Evolutionary conservation across 2,113 vertebrate genomes (phyloP).

Genomic region (Proteles cristata): DNA sequence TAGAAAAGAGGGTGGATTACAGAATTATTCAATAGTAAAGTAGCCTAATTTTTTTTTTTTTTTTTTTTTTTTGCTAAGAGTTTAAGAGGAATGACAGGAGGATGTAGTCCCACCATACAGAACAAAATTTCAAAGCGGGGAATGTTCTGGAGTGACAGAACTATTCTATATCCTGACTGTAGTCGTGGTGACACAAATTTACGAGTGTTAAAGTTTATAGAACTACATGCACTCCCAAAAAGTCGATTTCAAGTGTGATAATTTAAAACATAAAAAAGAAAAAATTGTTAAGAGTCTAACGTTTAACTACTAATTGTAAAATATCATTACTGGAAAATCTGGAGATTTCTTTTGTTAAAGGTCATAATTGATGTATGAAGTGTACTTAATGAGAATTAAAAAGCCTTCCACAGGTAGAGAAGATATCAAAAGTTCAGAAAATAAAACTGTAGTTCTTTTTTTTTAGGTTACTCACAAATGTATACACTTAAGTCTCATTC

Average conservation of each 20-base stretch:
- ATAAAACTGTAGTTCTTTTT: not conserved
- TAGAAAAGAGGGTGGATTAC: slow-evolving; percentile 79
- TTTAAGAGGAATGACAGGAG: not conserved
- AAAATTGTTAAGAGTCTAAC: not conserved
- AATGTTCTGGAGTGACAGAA: not conserved
- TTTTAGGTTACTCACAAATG: not conserved
- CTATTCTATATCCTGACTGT: not conserved
- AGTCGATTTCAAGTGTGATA: not conserved
- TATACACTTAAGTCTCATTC: not conserved
- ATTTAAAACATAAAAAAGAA: slow-evolving; percentile 29
- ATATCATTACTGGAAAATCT: slow-evolving; percentile 21
- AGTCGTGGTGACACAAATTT: not conserved
- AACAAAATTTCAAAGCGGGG: not conserved
- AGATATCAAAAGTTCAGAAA: not conserved
- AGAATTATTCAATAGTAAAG: slow-evolving; percentile 75
- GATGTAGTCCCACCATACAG: not conserved
- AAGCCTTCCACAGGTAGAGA: not conserved
- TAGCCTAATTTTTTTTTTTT: slow-evolving; percentile 65
- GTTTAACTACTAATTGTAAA: not conserved
- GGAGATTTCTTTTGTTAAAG: not conserved
- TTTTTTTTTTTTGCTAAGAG: slow-evolving; percentile 56
- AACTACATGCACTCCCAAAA: not conserved
- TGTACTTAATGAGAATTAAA: slow-evolving; percentile 10
- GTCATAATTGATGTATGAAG: not conserved
- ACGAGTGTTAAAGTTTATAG: not conserved